Conservation (phyloP, 2,113 vertebrate genomes). For the Psilopogon haemacephalus region DNA sequence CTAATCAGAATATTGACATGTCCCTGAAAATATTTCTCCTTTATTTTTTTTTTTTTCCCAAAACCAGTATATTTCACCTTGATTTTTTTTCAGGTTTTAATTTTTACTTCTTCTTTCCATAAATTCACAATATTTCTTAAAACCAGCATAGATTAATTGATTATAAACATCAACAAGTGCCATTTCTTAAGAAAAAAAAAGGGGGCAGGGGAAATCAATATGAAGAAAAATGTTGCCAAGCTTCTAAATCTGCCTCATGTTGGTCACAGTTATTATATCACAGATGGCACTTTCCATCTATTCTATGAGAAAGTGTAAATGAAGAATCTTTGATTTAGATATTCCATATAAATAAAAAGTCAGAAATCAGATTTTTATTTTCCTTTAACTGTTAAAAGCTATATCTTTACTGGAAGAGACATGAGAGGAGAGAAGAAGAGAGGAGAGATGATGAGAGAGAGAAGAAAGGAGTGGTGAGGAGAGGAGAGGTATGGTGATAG, state of each 20-base stretch:
- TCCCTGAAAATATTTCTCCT: fast-evolving
- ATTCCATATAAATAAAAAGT: not conserved
- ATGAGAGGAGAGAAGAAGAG: not conserved
- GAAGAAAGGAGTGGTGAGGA: no score
- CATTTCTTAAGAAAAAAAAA: not conserved
- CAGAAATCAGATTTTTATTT: not conserved
- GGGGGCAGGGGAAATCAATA: fast-evolving
- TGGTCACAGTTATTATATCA: conserved; percentile 17
- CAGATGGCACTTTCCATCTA: conserved; percentile 32
- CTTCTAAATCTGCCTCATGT: not conserved
- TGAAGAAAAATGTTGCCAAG: not conserved
- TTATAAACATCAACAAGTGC: not conserved
- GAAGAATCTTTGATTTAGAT: not conserved
- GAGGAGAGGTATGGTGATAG: no score
- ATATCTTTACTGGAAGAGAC: not conserved
- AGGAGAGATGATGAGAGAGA: no score
- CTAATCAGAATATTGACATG: not conserved
- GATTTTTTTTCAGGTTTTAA: not conserved
- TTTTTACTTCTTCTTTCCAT: not conserved
- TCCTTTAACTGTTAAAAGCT: not conserved
- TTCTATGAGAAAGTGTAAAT: conserved; percentile 22
- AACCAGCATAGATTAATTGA: not conserved
- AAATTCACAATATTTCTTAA: not conserved
- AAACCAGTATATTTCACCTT: fast-evolving
- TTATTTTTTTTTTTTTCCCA: no score